Percentiles rank a stretch among this genome's conserved stretches.
Conservation (phyloP, 64 coral and sea anemone genomes). For the Montipora sp. region DNA sequence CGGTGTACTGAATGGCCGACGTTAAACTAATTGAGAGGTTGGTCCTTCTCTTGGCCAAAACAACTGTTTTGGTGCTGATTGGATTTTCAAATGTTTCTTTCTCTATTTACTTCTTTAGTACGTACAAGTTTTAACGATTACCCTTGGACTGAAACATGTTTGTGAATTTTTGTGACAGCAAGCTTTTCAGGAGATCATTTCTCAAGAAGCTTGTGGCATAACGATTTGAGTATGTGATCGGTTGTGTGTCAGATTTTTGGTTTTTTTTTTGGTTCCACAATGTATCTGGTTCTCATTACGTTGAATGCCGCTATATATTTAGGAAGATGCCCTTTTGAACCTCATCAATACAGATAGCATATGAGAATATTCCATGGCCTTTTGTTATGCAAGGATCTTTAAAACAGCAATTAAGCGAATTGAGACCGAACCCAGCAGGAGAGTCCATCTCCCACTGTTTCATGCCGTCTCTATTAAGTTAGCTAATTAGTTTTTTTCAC, state of each 20-base stretch:
- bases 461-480: slow-evolving; percentile 1
- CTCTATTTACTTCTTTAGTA: neutral
- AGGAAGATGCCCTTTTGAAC: slow-evolving; percentile 26
- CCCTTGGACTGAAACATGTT: too few species aligned
- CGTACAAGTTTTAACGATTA: too few species aligned
- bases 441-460: neutral
- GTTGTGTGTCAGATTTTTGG: neutral
- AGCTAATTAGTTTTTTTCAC: slow-evolving; percentile 20
- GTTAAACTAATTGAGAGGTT: neutral
- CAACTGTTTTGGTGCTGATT: neutral
- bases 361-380: neutral
- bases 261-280: neutral
- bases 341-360: slow-evolving; percentile 1
- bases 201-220: too few species aligned
- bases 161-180: too few species aligned
- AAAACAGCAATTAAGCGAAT: slow-evolving; percentile 35
- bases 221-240: too few species aligned
- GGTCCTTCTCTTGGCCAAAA: neutral
- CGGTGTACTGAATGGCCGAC: neutral
- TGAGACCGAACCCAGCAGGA: neutral
- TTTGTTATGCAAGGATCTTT: neutral
- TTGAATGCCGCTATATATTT: neutral
- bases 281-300: slow-evolving; percentile 41
- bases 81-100: slow-evolving; percentile 11
- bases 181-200: too few species aligned